A percentile compares a stretch with the other conserved stretches of the same genome.
phyloP scores from a whole-genome alignment of 2,797 vertebrate genomes.

The Heteromormyrus szaboi region DNA sequence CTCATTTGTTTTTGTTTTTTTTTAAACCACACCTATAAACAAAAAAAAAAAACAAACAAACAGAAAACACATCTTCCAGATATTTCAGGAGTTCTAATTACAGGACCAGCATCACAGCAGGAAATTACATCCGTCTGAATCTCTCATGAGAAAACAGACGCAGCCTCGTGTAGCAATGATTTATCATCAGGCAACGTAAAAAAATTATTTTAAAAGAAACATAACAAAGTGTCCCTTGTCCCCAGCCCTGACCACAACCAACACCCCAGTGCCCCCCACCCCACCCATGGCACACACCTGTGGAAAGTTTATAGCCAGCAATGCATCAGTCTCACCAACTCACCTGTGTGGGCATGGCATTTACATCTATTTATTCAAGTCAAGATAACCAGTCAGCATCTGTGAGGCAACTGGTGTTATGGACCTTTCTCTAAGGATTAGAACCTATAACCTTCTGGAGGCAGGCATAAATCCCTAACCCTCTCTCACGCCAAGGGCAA shows the following conservation, averaged over 20 bases:
- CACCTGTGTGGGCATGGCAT: background rate
- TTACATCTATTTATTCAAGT: background rate
- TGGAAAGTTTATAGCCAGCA: background rate
- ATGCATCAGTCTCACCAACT: background rate
- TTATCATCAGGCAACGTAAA: conserved; percentile 42
- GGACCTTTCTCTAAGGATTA: background rate
- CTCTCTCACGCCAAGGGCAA: background rate
- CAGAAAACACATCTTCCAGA: conserved; percentile 22
- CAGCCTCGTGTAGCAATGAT: conserved; percentile 52
- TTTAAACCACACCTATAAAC: background rate
- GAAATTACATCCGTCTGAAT: background rate
- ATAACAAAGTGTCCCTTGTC: background rate
- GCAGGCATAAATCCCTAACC: background rate
- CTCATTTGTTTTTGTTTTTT: conserved; percentile 21
- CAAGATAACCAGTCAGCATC: background rate
- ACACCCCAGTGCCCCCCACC: background rate
- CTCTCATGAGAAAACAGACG: conserved; percentile 36
- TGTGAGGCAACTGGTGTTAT: background rate
- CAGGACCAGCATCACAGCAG: conserved; percentile 24
- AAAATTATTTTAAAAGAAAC: background rate
- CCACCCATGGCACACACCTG: background rate
- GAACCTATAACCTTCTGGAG: background rate
- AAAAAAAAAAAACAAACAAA: background rate
- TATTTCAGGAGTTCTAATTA: background rate
- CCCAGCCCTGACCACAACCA: background rate